phyloP scores from a whole-genome alignment of 1,140 invertebrate genomes.

The Amyelois transitella region DNA sequence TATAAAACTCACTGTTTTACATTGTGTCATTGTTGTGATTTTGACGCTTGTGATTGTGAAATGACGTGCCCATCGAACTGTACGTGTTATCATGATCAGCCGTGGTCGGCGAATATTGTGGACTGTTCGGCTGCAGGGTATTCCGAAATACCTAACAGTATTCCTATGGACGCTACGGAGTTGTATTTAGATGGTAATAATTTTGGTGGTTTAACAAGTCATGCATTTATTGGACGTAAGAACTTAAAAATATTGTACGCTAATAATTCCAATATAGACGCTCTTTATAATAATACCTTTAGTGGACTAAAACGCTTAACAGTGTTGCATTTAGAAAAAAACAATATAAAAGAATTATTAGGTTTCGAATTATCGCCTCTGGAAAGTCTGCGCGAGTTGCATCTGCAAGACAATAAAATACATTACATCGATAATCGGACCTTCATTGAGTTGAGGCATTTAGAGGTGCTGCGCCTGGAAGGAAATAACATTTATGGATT shows the following conservation, averaged over 20 bases:
- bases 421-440: conserved; percentile 89
- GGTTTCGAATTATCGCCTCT: conserved; percentile 90
- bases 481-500: conserved; percentile 89
- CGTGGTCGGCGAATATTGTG: conserved; percentile 94
- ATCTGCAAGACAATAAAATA: conserved; percentile 91
- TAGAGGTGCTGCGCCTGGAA: conserved; percentile 89
- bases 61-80: conserved; percentile 96
- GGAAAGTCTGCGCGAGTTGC: conserved; percentile 86
- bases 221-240: conserved; percentile 93
- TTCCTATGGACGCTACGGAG: conserved; percentile 96
- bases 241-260: conserved; percentile 89
- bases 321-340: conserved; percentile 89
- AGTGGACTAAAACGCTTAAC: conserved; percentile 86
- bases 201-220: conserved; percentile 88
- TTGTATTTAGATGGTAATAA: conserved; percentile 94
- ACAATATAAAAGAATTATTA: conserved; percentile 84
- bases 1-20: conserved; percentile 96
- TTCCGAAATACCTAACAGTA: conserved; percentile 86
- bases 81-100: conserved; percentile 95
- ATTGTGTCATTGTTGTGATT: conserved; percentile 95
- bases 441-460: conserved; percentile 84
- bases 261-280: conserved; percentile 90
- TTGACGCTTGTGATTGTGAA: conserved; percentile 95
- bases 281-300: conserved; percentile 92
- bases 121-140: conserved; percentile 90